Percentiles rank a stretch among this genome's conserved stretches.
Conservation (phyloP, 2,113 vertebrate species). For the Lontra canadensis region DNA sequence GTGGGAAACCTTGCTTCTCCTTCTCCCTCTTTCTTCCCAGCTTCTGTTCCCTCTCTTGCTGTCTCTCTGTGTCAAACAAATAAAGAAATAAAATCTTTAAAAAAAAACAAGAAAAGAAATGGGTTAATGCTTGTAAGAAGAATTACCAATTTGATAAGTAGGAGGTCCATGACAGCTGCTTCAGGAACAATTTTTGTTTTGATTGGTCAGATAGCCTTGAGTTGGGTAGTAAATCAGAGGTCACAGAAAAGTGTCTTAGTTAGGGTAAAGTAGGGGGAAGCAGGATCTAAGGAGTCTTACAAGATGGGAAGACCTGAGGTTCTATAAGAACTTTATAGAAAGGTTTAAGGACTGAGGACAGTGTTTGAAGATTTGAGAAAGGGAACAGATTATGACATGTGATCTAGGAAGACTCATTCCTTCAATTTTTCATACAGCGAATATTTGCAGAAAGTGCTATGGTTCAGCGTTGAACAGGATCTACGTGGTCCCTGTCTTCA, state of each 20-base stretch:
- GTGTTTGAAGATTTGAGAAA: neutral
- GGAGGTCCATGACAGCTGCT: neutral
- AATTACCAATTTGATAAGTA: neutral
- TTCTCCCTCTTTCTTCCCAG: too few species aligned
- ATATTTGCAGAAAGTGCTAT: neutral
- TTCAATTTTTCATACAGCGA: neutral
- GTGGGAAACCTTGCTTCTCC: too few species aligned
- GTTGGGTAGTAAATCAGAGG: neutral
- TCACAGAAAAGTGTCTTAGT: neutral
- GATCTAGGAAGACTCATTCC: neutral
- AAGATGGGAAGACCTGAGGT: neutral
- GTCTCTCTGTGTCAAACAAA: too few species aligned
- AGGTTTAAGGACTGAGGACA: neutral
- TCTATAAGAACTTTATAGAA: neutral
- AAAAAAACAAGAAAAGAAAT: too few species aligned
- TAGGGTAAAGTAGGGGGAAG: neutral
- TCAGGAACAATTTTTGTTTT: neutral
- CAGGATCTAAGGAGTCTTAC: neutral
- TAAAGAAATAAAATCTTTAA: too few species aligned
- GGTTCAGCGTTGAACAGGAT: neutral
- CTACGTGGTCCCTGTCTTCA: neutral
- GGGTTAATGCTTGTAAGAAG: neutral
- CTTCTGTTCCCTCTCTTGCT: too few species aligned
- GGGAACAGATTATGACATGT: neutral
- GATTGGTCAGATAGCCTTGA: neutral